A percentile compares a stretch with the other conserved stretches of the same genome.
phyloP scores from a whole-genome alignment of 2,797 vertebrate species.

The Botia kubotai region DNA sequence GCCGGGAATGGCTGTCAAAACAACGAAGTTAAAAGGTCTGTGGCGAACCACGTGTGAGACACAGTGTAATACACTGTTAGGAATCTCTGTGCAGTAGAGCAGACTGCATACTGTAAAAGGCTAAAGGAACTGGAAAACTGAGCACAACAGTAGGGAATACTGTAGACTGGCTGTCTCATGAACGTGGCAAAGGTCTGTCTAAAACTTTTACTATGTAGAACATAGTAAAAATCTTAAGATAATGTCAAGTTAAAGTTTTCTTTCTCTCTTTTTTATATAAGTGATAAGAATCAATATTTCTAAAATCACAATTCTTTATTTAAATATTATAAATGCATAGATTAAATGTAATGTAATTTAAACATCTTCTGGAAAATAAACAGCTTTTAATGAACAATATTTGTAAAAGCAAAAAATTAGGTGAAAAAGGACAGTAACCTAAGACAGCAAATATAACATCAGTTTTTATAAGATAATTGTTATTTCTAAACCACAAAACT shows the following conservation, averaged over 20 bases:
- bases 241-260: not conserved
- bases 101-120: not conserved
- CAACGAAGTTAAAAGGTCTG: too few species aligned
- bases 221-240: not conserved
- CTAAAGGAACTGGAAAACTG: not conserved
- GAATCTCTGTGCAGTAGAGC: not conserved
- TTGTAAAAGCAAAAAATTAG: not conserved
- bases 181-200: not conserved
- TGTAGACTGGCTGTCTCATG: not conserved
- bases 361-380: not conserved
- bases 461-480: too few species aligned
- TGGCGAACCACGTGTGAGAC: too few species aligned
- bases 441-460: not conserved
- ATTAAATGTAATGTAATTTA: not conserved
- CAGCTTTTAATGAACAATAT: not conserved
- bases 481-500: not conserved
- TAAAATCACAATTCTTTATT: too few species aligned
- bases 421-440: not conserved
- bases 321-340: not conserved
- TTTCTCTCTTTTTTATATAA: not conserved
- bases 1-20: slow-evolving; percentile 48
- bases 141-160: not conserved
- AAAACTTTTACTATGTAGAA: too few species aligned
- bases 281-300: too few species aligned
- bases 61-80: not conserved